Conservation (phyloP, 1,140 invertebrate species). For the Drosophila ohnishii region DNA sequence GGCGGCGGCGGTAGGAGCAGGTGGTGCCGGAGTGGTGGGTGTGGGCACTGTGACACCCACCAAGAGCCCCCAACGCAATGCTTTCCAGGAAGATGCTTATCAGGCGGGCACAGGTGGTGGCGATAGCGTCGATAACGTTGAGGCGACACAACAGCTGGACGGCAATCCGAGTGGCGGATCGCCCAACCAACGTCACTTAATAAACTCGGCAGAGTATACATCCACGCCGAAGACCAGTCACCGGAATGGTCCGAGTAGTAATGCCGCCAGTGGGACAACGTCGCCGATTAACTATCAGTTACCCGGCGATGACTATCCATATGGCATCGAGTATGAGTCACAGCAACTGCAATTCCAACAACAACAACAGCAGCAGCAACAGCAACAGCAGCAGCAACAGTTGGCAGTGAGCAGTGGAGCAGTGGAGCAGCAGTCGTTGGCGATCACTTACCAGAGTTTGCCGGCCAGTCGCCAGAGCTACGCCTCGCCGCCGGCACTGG, state of each 20-base stretch:
- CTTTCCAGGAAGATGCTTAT: conserved; percentile 75
- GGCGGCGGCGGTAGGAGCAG: conserved; percentile 6
- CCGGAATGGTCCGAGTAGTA: conserved; percentile 51
- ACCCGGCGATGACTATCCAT: conserved; percentile 67
- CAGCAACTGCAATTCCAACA: conserved; percentile 54
- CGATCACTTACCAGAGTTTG: conserved; percentile 55
- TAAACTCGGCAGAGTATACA: conserved; percentile 73
- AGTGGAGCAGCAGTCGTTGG: conserved; percentile 40
- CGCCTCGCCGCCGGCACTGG: conserved; percentile 62
- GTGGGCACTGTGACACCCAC: conserved; percentile 55
- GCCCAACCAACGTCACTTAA: conserved; percentile 71
- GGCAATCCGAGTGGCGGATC: conserved; percentile 47
- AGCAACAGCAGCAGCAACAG: conserved; percentile 36
- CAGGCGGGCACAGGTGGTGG: conserved; percentile 38
- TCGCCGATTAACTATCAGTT: conserved; percentile 75
- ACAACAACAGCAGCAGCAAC: conserved; percentile 44
- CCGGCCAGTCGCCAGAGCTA: conserved; percentile 66
- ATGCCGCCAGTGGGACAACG: conserved; percentile 62
- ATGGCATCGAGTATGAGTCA: conserved; percentile 73
- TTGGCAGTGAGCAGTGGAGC: conserved; percentile 31
- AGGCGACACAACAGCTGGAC: conserved; percentile 19
- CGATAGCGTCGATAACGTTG: conserved; percentile 61
- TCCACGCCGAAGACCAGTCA: conserved; percentile 71
- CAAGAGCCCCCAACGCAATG: conserved; percentile 65
- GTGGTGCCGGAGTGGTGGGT: conserved; percentile 6